Base-by-base conservation (phyloP, 1,140 invertebrate species). In the Drosophila mojavensis region DNA sequence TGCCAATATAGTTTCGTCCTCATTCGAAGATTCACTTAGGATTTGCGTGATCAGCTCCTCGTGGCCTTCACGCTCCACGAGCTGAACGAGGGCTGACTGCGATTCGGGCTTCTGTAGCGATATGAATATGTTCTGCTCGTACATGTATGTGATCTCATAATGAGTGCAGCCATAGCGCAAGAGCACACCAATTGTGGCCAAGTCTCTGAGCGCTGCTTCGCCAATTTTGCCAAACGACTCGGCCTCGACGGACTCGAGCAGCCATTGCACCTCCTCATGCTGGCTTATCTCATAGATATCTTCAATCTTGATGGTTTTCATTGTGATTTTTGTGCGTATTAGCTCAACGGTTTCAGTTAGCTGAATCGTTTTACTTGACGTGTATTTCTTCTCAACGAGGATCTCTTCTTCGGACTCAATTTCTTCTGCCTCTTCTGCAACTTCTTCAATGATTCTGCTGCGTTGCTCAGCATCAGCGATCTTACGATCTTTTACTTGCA, bases 41-140 rank as follows among this genome's bases (percentile, higher is more conserved):
- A 97, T 95, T 92, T 97, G 95, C 0, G 96, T 95, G 56, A 97
- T 96, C 5, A 97, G 91, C 1, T 96, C 94, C 7, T 95, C 96
- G 81, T 97, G 95, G 2, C 97, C 96, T 92, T 96, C 95, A 26
- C 96, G 94, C 88, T 97, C 96, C 0, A 97, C 96, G 45, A 97
- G 93, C 79, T 96, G 96, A 3, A 97, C 96, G 70, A 97, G 93
- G 11, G 96, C 96, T 41, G 96, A 95, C 92, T 97, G 96, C 1
- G 96, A 95, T 79, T 96, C 95, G 1, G 96, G 96, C 5, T 95
- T 95, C 79, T 94, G 94, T 39, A 97, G 91, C 39, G 96, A 94
- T 28, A 96, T 96, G 80, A 97, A 97, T 77, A 95, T 94, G 75
- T 96, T 94, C 13, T 96, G 95, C 77, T 96, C 94, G 78, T 97